A percentile compares a stretch with the other conserved stretches of the same genome.
Conservation (phyloP, 2,797 vertebrate genomes). For the Eupleurogrammus muticus region DNA sequence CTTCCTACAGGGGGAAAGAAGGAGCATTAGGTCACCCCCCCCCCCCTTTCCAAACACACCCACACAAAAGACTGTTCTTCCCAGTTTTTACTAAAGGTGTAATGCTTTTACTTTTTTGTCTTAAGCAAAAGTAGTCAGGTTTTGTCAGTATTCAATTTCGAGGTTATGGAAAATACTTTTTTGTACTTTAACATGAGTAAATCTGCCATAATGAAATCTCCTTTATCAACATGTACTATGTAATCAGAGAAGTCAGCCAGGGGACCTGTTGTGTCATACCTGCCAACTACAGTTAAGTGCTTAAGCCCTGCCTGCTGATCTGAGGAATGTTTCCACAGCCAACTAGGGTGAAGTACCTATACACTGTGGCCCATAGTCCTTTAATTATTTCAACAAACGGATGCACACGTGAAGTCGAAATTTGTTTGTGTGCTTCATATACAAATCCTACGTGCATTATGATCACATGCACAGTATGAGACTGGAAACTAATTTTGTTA, state of each 20-base stretch:
- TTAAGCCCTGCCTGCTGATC: conserved; percentile 75
- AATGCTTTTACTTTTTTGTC: conserved; percentile 81
- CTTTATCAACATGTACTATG: conserved; percentile 69
- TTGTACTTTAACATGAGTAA: conserved; percentile 82
- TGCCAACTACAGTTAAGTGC: conserved; percentile 78
- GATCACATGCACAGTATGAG: conserved; percentile 69
- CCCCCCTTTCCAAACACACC: conserved; percentile 66
- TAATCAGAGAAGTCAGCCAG: conserved; percentile 71
- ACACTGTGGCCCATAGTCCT: conserved; percentile 78
- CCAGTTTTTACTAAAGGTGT: conserved; percentile 82
- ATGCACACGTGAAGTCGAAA: conserved; percentile 72
- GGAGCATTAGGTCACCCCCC: conserved; percentile 74
- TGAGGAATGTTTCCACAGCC: conserved; percentile 78
- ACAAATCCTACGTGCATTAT: conserved; percentile 67
- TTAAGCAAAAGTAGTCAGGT: conserved; percentile 82
- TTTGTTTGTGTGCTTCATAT: conserved; percentile 77
- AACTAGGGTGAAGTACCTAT: conserved; percentile 72
- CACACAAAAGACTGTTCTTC: conserved; percentile 83
- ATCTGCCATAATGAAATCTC: conserved; percentile 78
- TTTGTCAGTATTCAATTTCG: conserved; percentile 94
- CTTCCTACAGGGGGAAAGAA: conserved; percentile 64
- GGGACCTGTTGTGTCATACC: conserved; percentile 65
- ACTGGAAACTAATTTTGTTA: conserved; percentile 85
- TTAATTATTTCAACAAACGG: conserved; percentile 68
- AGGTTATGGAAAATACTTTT: conserved; percentile 78